Evolutionary conservation across 2,113 vertebrate genomes (phyloP).

Genomic region (Pica pica): DNA sequence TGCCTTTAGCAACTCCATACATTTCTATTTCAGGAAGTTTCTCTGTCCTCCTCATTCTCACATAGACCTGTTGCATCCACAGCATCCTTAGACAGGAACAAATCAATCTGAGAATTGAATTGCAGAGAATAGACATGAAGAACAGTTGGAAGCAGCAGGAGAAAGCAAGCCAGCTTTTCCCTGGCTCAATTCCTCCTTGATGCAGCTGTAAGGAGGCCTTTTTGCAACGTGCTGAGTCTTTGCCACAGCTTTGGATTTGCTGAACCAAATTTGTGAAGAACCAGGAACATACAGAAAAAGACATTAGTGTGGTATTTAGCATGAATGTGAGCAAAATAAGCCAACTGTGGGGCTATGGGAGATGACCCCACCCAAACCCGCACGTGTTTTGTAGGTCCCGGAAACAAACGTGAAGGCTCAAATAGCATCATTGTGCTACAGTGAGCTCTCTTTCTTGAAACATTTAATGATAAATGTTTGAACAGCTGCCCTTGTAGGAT

Average conservation of each 20-base stretch:
- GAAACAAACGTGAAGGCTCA: conserved; percentile 52
- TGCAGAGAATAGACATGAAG: not conserved
- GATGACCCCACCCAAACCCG: not conserved
- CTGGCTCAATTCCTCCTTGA: not conserved
- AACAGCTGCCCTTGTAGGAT: conserved; percentile 66
- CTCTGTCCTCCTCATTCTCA: not conserved
- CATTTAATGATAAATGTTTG: conserved; percentile 69
- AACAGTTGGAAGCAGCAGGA: not conserved
- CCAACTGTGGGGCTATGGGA: not conserved
- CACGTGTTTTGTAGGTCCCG: not conserved
- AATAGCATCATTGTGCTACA: conserved; percentile 51
- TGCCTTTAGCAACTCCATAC: not conserved
- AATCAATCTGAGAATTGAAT: not conserved
- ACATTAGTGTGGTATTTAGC: not conserved
- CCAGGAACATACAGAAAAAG: not conserved
- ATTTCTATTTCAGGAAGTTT: not conserved
- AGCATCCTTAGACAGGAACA: not conserved
- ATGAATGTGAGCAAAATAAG: not conserved
- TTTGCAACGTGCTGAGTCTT: not conserved
- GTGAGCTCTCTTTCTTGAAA: conserved; percentile 57
- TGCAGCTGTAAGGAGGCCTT: not conserved
- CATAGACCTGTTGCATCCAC: not conserved
- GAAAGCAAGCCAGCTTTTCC: not conserved
- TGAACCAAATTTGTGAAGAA: not conserved
- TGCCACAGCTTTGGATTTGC: not conserved